Base-by-base conservation (phyloP, 23 tunicate species). In the Styela clava region DNA sequence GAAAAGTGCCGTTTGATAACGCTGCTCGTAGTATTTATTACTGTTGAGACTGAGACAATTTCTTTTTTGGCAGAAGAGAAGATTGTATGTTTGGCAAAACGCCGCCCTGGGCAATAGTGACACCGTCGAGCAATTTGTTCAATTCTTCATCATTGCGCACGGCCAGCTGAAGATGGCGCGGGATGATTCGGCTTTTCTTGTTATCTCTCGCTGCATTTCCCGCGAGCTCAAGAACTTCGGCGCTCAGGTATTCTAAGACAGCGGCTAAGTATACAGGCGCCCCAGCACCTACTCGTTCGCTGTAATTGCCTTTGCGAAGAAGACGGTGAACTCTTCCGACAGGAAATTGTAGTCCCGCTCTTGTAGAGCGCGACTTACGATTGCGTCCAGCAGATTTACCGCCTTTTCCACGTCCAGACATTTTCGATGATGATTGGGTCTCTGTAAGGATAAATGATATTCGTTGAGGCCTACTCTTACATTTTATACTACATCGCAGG, bases 301-400 rank as follows among this genome's bases (percentile, higher is more conserved):
- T 25, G 67, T 82, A 82, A 67, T 82, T 74, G 9, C 85, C 81
- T 16, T 74, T 82, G 1, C 85, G 27, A 32, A 73, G 67, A 19
- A 82, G 83, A 21, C 83, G 35, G 1, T 79, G 83, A 21, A 79
- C 51, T 64, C 83, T n/a, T 21, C 83, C 83, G 21, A 63, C 83
- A 1, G 83, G 74, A 30, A 79, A 79, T 64, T 79, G 83, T 0
- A 79, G 83, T 25, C 83, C 83, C 24, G 83, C 83, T 5, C 83
- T 76, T 21, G 83, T 65, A 16, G 83, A 79, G 0, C 83, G 74
- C 26, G 63, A 31, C 31, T 77, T 77, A 16, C 25, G 18, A 0
- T 77, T 77, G 56, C 56, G 56, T 44, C 56, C 56, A 0, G 81
- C 65, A 24, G 68, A 26, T 0, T 52, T 77, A 18, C 68, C 81